phyloP scores from a whole-genome alignment of 2,113 vertebrate species.

The Chaetops frenatus region DNA sequence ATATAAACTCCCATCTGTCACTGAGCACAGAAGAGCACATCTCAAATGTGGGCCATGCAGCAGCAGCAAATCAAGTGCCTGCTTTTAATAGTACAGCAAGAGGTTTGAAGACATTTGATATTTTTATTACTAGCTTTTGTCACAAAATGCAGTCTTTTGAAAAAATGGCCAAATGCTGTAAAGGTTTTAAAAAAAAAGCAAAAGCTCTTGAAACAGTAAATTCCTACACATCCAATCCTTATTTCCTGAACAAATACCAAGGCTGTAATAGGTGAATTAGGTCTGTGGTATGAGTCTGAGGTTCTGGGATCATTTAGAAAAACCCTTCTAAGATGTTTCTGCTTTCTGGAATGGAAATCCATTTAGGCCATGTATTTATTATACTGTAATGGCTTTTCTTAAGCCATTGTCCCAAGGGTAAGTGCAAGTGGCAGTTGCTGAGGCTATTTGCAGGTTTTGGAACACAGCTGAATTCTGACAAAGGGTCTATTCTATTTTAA shows the following conservation, averaged over 20 bases:
- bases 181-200: background rate
- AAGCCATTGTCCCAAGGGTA: background rate
- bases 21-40: background rate
- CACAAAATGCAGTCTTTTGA: background rate
- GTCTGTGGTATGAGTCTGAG: background rate
- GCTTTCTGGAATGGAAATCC: background rate
- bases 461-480: background rate
- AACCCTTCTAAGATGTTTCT: background rate
- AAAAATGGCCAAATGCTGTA: background rate
- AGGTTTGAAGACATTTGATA: background rate
- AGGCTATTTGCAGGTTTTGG: background rate
- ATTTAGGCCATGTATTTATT: conserved; percentile 3
- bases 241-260: background rate
- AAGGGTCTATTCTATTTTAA: background rate
- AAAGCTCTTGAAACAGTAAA: background rate
- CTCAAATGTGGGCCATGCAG: background rate
- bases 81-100: conserved; percentile 34
- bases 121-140: conserved; percentile 2
- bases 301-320: background rate
- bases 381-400: background rate
- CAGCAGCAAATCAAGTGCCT: background rate
- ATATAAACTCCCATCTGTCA: conserved; percentile 53
- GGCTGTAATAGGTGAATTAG: background rate
- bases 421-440: background rate
- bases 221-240: background rate